These are phyloP conservation scores for Passer domesticus DNA, from an alignment of 2,113 vertebrate genomes.

Conservation along the genomic window DNA sequence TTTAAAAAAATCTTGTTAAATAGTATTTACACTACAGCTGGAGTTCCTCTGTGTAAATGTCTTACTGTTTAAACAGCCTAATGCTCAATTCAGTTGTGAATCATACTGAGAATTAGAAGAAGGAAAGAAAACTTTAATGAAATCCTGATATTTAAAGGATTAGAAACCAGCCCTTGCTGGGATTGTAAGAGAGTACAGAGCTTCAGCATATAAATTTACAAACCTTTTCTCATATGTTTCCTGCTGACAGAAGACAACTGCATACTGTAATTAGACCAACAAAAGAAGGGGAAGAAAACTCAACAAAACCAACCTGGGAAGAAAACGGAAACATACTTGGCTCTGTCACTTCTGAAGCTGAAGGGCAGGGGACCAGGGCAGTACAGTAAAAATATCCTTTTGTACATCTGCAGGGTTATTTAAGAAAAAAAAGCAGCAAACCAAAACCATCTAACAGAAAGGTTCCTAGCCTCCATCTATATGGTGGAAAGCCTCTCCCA, in stretches of 20 bases:
- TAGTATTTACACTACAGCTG: slow-evolving; percentile 38
- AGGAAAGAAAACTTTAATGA: background rate
- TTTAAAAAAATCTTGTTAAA: slow-evolving; percentile 37
- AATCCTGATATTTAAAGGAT: slow-evolving; percentile 40
- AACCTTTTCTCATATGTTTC: background rate
- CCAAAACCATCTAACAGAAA: background rate
- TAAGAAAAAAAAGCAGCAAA: background rate
- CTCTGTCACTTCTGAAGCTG: background rate
- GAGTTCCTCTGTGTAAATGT: slow-evolving; percentile 18
- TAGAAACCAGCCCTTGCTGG: background rate
- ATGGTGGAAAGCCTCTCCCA: background rate
- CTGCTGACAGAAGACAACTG: background rate
- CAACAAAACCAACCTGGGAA: background rate
- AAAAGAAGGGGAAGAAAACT: background rate
- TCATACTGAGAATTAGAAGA: slow-evolving; percentile 8
- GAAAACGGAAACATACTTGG: background rate
- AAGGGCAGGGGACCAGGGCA: background rate
- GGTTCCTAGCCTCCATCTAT: background rate
- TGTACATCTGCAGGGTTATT: background rate
- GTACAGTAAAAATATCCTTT: background rate
- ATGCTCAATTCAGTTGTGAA: slow-evolving; percentile 22
- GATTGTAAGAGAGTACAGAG: background rate
- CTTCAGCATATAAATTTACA: background rate
- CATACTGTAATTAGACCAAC: background rate
- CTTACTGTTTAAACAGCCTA: slow-evolving; percentile 35